A percentile compares a stretch with the other conserved stretches of the same genome.
phyloP scores from a whole-genome alignment of 2,888 invertebrate genomes.

The Thelaira solivaga region DNA sequence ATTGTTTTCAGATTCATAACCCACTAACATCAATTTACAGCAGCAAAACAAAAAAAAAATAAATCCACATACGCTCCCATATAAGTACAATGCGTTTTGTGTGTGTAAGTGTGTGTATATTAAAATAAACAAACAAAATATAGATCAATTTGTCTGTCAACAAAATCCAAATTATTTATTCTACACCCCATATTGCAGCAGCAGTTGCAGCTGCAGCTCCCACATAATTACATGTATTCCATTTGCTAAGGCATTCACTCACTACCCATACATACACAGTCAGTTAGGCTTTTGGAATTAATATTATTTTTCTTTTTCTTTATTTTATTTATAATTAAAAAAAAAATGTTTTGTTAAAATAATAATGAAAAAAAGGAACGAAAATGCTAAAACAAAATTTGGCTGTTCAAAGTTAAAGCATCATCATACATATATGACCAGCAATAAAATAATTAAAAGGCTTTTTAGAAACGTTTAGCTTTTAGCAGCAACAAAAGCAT shows the following conservation, averaged over 20 bases:
- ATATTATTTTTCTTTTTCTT: background rate
- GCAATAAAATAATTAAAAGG: no score
- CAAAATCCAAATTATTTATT: constrained; percentile 27
- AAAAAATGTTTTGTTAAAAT: no score
- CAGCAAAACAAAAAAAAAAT: constrained; percentile 20
- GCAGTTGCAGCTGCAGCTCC: background rate
- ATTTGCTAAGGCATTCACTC: background rate
- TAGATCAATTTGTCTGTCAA: constrained; percentile 53
- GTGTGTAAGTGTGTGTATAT: constrained; percentile 23
- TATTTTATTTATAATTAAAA: background rate
- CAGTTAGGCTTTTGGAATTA: background rate
- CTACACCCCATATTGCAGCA: background rate
- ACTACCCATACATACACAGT: background rate
- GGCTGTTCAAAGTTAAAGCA: no score
- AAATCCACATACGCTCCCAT: background rate
- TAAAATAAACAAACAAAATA: background rate
- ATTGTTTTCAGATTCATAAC: constrained; percentile 49
- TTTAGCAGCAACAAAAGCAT: no score
- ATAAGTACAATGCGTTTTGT: background rate
- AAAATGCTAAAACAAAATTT: no score
- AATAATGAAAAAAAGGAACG: no score
- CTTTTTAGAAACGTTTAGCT: no score
- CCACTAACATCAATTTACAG: constrained; percentile 47
- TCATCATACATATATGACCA: no score
- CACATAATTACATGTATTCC: constrained; percentile 18